Base-by-base conservation (phyloP, 1,140 invertebrate genomes). In the Gonatopus flavifemur region DNA sequence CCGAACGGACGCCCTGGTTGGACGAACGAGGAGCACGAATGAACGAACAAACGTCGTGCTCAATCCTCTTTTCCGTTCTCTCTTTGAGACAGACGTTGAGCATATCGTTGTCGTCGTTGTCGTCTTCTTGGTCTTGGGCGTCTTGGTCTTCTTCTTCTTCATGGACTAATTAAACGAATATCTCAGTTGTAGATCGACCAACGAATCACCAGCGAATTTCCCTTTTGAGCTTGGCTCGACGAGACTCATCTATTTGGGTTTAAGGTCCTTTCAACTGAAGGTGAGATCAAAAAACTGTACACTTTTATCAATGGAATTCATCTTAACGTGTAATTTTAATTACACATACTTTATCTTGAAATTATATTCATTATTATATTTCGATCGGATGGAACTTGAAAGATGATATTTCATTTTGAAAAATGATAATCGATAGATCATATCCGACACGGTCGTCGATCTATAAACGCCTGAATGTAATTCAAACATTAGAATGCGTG, bases 401-500 rank as follows among this genome's bases (percentile, higher is more conserved):
- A n/a, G n/a, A n/a, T n/a, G n/a, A n/a, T n/a, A n/a, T n/a, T n/a
- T n/a, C n/a, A n/a, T n/a, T n/a, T n/a, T n/a, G n/a, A n/a, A n/a
- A n/a, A n/a, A n/a, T n/a, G n/a, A n/a, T 44, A 56, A 61, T 61
- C 58, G 45, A 61, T 59, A 48, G 40, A 24, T 49, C 36, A 32
- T 52, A 30, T 28, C 42, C n/a, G 44, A 37, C 36, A 22, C 50
- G 42, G 19, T 31, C 52, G 41, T 52, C 70, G 67, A 66, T 76
- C 69, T 72, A 59, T 67, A 63, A n/a, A 74, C 66, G 66, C 57
- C 64, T n/a, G 68, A 72, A 74, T 64, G 71, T 76, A 78, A 78
- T 78, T 77, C 72, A 75, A 62, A 66, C 70, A 76, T 77, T 78
- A 78, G 76, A 73, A 77, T 77, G 69, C 71, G 73, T 46, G 57